A percentile compares a stretch with the other conserved stretches of the same genome.
phyloP scores from a whole-genome alignment of 53 echinoderm and acorn worm genomes.

The Apostichopus leukothele region DNA sequence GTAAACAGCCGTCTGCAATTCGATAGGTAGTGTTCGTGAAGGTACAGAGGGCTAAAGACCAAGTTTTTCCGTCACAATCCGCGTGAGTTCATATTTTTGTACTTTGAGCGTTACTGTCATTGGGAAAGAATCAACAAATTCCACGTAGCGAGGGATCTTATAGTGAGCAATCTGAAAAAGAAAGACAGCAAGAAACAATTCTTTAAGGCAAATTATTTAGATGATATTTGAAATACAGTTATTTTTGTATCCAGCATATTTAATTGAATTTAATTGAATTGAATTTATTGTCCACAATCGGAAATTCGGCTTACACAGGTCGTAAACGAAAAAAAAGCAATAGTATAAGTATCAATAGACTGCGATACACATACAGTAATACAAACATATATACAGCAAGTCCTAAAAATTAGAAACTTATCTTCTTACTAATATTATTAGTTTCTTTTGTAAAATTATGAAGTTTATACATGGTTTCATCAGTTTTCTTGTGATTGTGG shows the following conservation, averaged over 20 bases:
- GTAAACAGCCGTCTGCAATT: too few species aligned
- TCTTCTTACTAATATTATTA: neutral
- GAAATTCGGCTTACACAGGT: neutral
- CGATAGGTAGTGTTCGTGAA: neutral
- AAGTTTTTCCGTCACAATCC: constrained; percentile 7
- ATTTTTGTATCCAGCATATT: neutral
- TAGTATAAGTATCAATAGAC: neutral
- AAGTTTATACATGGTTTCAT: too few species aligned
- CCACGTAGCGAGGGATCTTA: constrained; percentile 16
- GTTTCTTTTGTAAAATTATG: too few species aligned
- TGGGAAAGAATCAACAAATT: constrained; percentile 31
- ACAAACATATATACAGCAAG: neutral
- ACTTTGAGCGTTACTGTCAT: constrained; percentile 18
- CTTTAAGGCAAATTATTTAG: neutral
- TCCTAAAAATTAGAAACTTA: neutral
- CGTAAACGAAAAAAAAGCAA: neutral
- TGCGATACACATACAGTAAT: neutral
- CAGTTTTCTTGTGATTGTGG: too few species aligned
- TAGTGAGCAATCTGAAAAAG: constrained; percentile 21
- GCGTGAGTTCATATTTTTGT: neutral
- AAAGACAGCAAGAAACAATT: too few species aligned
- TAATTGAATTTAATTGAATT: neutral
- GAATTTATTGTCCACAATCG: neutral
- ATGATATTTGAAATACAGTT: neutral
- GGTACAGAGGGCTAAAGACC: neutral